Percentiles rank a stretch among this genome's conserved stretches.
phyloP scores from a whole-genome alignment of 2,797 vertebrate species.

The Enteromius mattozi region DNA sequence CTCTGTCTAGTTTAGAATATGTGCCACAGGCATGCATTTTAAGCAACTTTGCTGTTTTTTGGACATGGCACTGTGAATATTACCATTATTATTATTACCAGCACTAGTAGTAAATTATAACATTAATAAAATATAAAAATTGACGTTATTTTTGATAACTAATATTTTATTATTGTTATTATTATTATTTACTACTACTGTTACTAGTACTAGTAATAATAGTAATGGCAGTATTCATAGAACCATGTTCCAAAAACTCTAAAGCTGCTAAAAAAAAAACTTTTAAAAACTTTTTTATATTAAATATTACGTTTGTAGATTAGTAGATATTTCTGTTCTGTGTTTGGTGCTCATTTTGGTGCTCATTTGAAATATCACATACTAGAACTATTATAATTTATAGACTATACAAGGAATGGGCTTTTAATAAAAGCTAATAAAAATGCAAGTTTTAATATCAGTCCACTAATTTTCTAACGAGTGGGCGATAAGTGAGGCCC shows the following conservation, averaged over 20 bases:
- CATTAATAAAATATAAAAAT: not conserved
- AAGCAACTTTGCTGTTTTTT: not conserved
- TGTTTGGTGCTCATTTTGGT: not conserved
- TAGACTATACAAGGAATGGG: not conserved
- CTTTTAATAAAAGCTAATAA: constrained; percentile 3
- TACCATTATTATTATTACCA: not conserved
- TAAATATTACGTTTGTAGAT: not conserved
- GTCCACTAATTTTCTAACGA: not conserved
- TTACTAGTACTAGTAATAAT: too few species aligned
- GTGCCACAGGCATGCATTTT: not conserved
- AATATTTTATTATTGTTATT: not conserved
- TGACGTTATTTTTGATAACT: not conserved
- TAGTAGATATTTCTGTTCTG: not conserved
- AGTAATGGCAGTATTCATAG: too few species aligned
- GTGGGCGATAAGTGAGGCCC: not conserved
- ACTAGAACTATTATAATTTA: not conserved
- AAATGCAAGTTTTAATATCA: not conserved
- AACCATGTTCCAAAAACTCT: too few species aligned
- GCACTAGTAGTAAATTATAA: not conserved
- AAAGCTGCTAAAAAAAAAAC: too few species aligned
- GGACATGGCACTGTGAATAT: not conserved
- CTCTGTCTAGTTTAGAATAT: not conserved
- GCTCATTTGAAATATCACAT: not conserved
- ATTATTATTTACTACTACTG: not conserved
- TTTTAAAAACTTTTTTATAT: not conserved